These are phyloP conservation scores for Lucilia sericata DNA, from an alignment of 1,140 invertebrate species.

Conservation along the genomic window DNA sequence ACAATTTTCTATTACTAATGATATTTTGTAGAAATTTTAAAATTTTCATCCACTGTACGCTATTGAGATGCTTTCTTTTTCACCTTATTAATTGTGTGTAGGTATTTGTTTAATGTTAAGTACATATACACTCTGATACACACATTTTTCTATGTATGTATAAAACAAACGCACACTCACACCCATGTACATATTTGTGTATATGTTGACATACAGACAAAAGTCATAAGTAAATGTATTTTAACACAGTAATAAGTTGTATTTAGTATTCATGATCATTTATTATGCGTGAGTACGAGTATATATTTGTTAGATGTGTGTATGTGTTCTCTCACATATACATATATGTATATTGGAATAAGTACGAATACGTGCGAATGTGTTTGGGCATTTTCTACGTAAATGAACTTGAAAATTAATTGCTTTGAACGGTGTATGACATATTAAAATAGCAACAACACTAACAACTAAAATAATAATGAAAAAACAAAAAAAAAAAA, in stretches of 20 bases:
- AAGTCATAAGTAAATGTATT: conserved; percentile 8
- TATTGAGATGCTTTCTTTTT: neutral
- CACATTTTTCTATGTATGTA: neutral
- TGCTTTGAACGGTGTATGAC: conserved; percentile 19
- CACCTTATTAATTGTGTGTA: neutral
- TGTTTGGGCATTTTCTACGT: neutral
- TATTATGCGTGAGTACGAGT: neutral
- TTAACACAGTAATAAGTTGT: too few species aligned
- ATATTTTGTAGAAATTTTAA: too few species aligned
- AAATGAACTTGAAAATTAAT: conserved; percentile 44
- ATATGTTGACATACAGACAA: neutral
- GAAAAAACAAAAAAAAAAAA: too few species aligned
- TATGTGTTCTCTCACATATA: too few species aligned
- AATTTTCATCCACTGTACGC: too few species aligned
- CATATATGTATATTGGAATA: neutral
- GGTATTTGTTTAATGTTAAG: neutral
- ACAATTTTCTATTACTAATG: too few species aligned
- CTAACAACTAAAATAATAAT: neutral
- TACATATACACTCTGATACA: too few species aligned
- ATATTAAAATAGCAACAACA: conserved; percentile 5
- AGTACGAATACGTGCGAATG: too few species aligned
- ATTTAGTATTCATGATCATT: neutral
- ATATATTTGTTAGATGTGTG: neutral
- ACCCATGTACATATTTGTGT: neutral
- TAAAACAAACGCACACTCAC: neutral